A percentile compares a stretch with the other conserved stretches of the same genome.
These are phyloP conservation scores for Ectemnius lituratus DNA, from an alignment of 2,888 invertebrate species.

Conservation along the genomic window DNA sequence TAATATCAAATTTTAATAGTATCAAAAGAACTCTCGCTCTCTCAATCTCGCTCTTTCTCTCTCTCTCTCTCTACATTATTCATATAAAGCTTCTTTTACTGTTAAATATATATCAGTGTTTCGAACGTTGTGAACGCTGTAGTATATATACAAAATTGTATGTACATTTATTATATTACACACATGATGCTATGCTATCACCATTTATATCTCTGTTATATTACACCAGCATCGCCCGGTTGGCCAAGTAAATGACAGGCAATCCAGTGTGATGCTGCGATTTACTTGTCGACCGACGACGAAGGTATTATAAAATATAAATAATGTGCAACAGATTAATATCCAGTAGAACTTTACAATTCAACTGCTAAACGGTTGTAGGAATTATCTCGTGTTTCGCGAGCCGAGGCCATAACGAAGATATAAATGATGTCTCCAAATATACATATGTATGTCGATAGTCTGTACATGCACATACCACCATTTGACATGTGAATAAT, in stretches of 20 bases:
- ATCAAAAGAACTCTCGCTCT: slow-evolving; percentile 44
- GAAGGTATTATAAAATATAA: slow-evolving; percentile 5
- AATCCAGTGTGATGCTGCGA: background rate
- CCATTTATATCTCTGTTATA: slow-evolving; percentile 52
- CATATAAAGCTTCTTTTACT: slow-evolving; percentile 56
- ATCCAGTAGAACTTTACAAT: slow-evolving; percentile 25
- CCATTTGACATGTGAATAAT: slow-evolving; percentile 48
- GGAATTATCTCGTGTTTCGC: slow-evolving; percentile 10
- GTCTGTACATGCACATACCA: slow-evolving; percentile 52
- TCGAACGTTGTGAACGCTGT: slow-evolving; percentile 62
- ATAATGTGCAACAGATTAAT: slow-evolving; percentile 19
- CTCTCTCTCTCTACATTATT: slow-evolving; percentile 40
- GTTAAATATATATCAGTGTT: slow-evolving; percentile 58
- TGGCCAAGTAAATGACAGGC: slow-evolving; percentile 29
- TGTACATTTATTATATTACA: slow-evolving; percentile 66
- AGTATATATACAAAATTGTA: slow-evolving; percentile 68
- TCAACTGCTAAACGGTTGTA: slow-evolving; percentile 2
- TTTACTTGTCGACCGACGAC: slow-evolving; percentile 16
- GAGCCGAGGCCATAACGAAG: slow-evolving; percentile 35
- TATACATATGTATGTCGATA: slow-evolving; percentile 44
- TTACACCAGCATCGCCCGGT: slow-evolving; percentile 12
- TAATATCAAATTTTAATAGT: slow-evolving; percentile 43
- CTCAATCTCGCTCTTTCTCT: slow-evolving; percentile 15
- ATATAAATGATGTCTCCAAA: slow-evolving; percentile 43
- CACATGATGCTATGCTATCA: slow-evolving; percentile 56